Conservation (phyloP, 1,140 invertebrate species). For the Heliothis subflexa region DNA sequence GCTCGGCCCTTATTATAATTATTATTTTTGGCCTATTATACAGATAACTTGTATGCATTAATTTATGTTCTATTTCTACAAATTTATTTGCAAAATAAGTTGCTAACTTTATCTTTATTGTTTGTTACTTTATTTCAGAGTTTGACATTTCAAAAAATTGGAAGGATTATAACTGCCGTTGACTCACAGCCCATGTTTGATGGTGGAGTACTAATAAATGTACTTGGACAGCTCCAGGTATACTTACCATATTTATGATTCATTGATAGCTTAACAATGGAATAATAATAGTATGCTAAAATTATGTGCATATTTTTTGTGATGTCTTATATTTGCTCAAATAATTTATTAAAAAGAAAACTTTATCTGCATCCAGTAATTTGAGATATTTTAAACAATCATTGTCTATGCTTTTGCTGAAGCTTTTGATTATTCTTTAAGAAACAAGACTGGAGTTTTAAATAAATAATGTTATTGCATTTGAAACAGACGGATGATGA, state of each 20-base stretch:
- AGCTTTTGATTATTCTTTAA: not conserved
- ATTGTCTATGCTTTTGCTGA: too few relatives aligned
- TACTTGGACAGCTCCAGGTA: slow-evolving; percentile 97
- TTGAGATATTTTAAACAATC: too few relatives aligned
- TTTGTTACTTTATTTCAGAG: slow-evolving; percentile 65
- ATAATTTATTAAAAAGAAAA: not conserved
- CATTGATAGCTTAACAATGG: too few relatives aligned
- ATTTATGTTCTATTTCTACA: not conserved
- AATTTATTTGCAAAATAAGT: not conserved
- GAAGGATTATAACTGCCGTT: slow-evolving; percentile 95
- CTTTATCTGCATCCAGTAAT: too few relatives aligned
- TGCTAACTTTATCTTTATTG: slow-evolving; percentile 2
- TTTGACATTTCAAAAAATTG: slow-evolving; percentile 97
- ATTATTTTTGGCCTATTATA: not conserved
- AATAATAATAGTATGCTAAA: not conserved
- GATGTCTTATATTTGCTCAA: not conserved
- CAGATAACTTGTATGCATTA: not conserved
- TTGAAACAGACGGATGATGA: slow-evolving; percentile 94
- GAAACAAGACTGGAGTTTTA: not conserved
- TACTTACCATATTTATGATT: slow-evolving; percentile 58
- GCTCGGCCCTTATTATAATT: not conserved
- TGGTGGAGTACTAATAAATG: slow-evolving; percentile 97
- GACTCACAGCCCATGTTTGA: slow-evolving; percentile 98
- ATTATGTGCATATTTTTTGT: slow-evolving; percentile 1
- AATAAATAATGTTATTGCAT: slow-evolving; percentile 51